Percentiles rank a stretch among this genome's conserved stretches.
Conservation (phyloP, 2,113 vertebrate genomes). For the Rattus rattus region DNA sequence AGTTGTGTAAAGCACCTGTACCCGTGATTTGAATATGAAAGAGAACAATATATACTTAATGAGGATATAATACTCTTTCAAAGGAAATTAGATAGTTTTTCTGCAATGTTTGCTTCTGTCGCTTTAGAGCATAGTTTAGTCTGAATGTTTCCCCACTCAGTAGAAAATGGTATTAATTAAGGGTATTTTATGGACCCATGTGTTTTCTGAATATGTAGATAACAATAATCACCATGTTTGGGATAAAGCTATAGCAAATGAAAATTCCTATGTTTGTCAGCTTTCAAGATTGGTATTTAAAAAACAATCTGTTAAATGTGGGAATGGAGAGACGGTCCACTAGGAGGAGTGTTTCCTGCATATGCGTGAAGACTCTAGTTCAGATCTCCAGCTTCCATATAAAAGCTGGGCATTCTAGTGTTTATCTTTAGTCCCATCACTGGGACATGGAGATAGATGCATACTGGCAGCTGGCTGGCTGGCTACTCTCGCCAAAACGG, state of each 20-base stretch:
- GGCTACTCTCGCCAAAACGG: not conserved
- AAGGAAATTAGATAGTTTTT: not conserved
- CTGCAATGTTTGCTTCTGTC: constrained; percentile 37
- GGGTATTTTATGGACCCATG: not conserved
- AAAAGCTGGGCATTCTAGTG: not conserved
- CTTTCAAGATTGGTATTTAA: not conserved
- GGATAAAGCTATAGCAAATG: not conserved
- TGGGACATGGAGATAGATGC: not conserved
- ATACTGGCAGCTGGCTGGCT: not conserved
- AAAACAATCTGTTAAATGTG: not conserved
- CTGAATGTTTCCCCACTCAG: not conserved
- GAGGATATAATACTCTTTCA: not conserved
- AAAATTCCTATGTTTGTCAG: not conserved
- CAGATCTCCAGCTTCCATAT: not conserved
- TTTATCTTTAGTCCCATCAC: not conserved
- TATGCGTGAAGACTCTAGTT: not conserved
- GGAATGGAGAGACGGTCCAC: not conserved
- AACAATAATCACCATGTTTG: constrained; percentile 4
- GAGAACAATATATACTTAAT: constrained; percentile 26
- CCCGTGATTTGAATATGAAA: constrained; percentile 11
- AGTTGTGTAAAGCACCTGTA: not conserved
- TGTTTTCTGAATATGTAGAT: constrained; percentile 29
- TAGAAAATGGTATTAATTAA: constrained; percentile 51
- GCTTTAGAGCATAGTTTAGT: not conserved
- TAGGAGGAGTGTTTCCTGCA: not conserved